Evolutionary conservation across 2,888 invertebrate genomes (phyloP).

Genomic region (Tromatobia lineatoria): DNA sequence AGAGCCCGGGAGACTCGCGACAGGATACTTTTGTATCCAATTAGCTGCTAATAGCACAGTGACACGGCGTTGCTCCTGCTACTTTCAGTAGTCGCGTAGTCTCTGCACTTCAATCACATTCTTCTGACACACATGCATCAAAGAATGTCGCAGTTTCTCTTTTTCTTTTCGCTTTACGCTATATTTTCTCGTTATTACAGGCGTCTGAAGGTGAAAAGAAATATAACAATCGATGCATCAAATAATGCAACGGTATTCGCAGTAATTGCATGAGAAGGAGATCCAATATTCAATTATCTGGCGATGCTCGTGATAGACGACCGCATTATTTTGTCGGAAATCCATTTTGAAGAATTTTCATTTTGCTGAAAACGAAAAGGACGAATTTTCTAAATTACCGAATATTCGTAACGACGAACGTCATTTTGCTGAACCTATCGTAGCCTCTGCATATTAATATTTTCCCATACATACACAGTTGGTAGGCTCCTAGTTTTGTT

Average conservation of each 20-base stretch:
- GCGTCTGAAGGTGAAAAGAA: not conserved
- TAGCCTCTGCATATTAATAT: too few relatives aligned
- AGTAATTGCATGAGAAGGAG: constrained; percentile 1
- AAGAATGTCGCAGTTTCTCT: not conserved
- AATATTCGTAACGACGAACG: too few relatives aligned
- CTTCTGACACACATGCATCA: not conserved
- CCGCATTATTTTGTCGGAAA: not conserved
- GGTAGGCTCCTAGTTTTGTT: too few relatives aligned
- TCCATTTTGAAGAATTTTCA: too few relatives aligned
- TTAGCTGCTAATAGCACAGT: constrained; percentile 37
- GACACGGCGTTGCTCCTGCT: constrained; percentile 4
- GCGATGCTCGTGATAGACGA: not conserved
- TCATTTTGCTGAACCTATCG: too few relatives aligned
- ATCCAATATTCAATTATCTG: constrained; percentile 49
- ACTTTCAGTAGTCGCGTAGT: not conserved
- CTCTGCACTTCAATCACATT: not conserved
- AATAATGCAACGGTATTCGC: constrained; percentile 35
- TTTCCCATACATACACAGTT: too few relatives aligned
- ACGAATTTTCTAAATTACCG: too few relatives aligned
- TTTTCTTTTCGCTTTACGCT: not conserved
- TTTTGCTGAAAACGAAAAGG: too few relatives aligned
- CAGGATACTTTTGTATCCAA: constrained; percentile 50
- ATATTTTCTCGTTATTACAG: not conserved
- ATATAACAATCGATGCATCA: constrained; percentile 31
- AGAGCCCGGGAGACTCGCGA: not conserved